Evolutionary conservation across 2,888 invertebrate species (phyloP).

Genomic region (Ariolimax columbianus): DNA sequence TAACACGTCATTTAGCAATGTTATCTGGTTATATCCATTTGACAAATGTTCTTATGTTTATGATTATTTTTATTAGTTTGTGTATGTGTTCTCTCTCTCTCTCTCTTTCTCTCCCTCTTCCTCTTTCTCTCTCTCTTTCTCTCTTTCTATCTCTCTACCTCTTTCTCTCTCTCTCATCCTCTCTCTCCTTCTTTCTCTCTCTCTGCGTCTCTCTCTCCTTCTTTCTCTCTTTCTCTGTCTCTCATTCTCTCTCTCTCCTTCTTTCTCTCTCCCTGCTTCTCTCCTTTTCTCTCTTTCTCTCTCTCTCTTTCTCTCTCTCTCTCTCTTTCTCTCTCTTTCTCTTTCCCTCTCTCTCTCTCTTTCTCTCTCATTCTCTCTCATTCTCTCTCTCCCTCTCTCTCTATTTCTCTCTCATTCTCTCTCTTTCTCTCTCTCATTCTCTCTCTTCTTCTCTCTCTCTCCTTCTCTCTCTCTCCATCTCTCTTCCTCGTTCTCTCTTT

Average conservation of each 20-base stretch:
- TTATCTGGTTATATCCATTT: too few species aligned
- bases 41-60: too few species aligned
- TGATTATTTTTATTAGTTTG: too few species aligned
- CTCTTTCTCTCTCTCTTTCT: not conserved
- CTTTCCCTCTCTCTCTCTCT: not conserved
- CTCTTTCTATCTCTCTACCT: too few species aligned
- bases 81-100: not conserved
- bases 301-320: not conserved
- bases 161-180: too few species aligned
- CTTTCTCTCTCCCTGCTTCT: not conserved
- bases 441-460: not conserved
- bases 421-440: not conserved
- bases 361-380: not conserved
- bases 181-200: not conserved
- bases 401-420: too few species aligned
- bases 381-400: not conserved
- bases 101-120: not conserved
- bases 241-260: too few species aligned
- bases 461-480: too few species aligned
- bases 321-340: not conserved
- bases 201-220: not conserved
- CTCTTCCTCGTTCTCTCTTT: too few species aligned
- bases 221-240: constrained; percentile 8
- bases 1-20: too few species aligned
- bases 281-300: not conserved